phyloP scores from a whole-genome alignment of 2,888 invertebrate genomes.

The Melinopterus prodromus region DNA sequence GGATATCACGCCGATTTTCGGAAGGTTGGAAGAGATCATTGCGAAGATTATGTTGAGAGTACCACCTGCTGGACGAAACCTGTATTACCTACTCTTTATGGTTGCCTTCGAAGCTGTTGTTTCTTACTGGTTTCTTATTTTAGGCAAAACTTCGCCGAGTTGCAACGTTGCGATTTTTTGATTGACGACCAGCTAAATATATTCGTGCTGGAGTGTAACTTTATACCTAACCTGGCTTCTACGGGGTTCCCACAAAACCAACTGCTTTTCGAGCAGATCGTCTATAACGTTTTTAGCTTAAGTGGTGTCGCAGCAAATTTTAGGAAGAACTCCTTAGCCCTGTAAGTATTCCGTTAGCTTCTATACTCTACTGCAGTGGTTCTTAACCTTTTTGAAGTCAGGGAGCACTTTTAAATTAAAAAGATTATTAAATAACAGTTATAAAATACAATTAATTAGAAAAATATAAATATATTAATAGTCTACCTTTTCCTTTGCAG shows the following conservation, averaged over 20 bases:
- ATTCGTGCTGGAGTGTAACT: not conserved
- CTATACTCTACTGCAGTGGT: too few species aligned
- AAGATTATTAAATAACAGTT: too few species aligned
- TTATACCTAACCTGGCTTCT: constrained; percentile 1
- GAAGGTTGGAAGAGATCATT: not conserved
- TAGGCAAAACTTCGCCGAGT: not conserved
- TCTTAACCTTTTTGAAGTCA: too few species aligned
- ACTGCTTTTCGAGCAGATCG: not conserved
- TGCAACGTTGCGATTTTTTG: constrained; percentile 9
- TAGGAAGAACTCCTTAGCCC: not conserved
- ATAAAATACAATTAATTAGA: too few species aligned
- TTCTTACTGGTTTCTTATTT: not conserved
- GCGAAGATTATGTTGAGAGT: not conserved
- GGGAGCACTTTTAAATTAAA: too few species aligned
- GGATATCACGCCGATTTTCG: not conserved
- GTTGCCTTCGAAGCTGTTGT: not conserved
- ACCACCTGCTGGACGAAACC: not conserved
- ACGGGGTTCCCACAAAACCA: not conserved
- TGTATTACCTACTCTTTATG: not conserved
- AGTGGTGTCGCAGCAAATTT: not conserved
- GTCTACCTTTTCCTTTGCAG: too few species aligned
- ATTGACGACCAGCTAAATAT: not conserved
- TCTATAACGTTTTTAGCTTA: not conserved
- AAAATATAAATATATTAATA: too few species aligned
- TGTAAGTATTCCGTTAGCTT: too few species aligned